Percentiles rank a stretch among this genome's conserved stretches.
Evolutionary conservation across 2,888 invertebrate species (phyloP).

Genomic region (Rhingia rostrata): DNA sequence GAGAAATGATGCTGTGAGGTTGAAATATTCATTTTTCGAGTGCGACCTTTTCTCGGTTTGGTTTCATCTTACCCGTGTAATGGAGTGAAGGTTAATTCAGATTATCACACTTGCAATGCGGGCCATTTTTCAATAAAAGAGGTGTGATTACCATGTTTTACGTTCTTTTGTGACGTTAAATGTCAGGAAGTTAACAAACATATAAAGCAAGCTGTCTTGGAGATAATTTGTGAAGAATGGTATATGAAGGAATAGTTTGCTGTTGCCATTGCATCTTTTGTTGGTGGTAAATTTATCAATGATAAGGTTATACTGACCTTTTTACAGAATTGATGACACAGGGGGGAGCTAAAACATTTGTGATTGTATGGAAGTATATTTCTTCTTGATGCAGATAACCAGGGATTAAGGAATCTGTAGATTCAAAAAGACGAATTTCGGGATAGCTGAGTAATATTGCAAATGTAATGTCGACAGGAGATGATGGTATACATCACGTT

Average conservation of each 20-base stretch:
- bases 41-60: conserved; percentile 15
- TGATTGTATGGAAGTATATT: no score
- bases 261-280: not conserved
- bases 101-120: not conserved
- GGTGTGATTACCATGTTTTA: not conserved
- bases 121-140: not conserved
- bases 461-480: no score
- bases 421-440: no score
- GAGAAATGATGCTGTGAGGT: conserved; percentile 10
- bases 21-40: conserved; percentile 1
- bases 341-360: no score
- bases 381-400: no score
- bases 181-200: conserved; percentile 17
- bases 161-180: not conserved
- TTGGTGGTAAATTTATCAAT: not conserved
- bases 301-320: no score
- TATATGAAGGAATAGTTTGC: not conserved
- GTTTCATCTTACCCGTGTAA: not conserved
- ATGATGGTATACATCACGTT: no score
- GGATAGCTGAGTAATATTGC: no score
- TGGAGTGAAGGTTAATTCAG: not conserved
- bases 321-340: no score
- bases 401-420: no score
- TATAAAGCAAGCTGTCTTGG: not conserved
- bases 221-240: not conserved